A percentile compares a stretch with the other conserved stretches of the same genome.
phyloP scores from a whole-genome alignment of 2,113 vertebrate genomes.

The Psettodes erumei region DNA sequence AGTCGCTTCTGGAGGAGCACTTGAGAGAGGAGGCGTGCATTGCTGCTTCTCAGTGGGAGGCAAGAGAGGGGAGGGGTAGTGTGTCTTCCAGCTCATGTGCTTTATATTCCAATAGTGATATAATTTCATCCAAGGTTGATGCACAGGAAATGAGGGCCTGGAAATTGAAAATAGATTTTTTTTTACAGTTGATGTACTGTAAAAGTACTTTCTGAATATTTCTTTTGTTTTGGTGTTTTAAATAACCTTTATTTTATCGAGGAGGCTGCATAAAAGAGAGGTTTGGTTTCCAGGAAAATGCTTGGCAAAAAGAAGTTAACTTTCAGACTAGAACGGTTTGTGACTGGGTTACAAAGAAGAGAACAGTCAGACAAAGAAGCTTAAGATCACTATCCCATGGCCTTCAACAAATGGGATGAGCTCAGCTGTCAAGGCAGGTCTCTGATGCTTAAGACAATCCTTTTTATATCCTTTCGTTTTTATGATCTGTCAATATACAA shows the following conservation, averaged over 20 bases:
- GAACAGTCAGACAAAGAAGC: not conserved
- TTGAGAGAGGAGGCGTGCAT: constrained; percentile 16
- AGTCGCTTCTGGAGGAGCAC: constrained; percentile 59
- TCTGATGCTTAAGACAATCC: too few relatives aligned
- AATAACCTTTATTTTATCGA: not conserved
- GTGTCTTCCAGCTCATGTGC: constrained; percentile 18
- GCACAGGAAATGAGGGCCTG: not conserved
- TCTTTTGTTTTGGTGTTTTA: not conserved
- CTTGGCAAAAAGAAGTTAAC: not conserved
- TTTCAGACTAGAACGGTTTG: not conserved
- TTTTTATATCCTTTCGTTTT: too few relatives aligned
- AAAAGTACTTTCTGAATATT: constrained; percentile 16
- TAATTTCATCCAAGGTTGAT: constrained; percentile 41
- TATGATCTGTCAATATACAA: too few relatives aligned
- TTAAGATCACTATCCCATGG: too few relatives aligned
- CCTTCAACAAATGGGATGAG: too few relatives aligned
- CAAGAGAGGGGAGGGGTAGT: not conserved
- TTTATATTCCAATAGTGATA: constrained; percentile 34
- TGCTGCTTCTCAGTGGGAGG: constrained; percentile 21
- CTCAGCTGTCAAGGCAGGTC: not conserved
- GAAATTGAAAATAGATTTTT: constrained; percentile 17
- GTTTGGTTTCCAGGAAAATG: not conserved
- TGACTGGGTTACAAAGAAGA: too few relatives aligned
- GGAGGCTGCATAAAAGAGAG: not conserved
- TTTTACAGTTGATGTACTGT: constrained; percentile 13